phyloP scores from a whole-genome alignment of 2,113 vertebrate species.

The Siniperca knerii region DNA sequence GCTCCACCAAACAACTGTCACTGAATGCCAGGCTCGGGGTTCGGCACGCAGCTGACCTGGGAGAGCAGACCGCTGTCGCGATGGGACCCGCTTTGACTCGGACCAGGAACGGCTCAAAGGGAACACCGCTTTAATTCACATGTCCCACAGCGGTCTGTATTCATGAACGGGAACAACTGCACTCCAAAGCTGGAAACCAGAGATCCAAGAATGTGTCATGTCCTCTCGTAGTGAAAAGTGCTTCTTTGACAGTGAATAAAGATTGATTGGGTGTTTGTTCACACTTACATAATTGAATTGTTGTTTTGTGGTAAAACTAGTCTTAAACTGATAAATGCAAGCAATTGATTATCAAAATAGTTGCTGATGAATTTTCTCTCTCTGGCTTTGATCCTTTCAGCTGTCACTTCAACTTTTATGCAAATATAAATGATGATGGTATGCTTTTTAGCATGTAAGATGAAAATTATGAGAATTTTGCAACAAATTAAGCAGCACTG shows the following conservation, averaged over 20 bases:
- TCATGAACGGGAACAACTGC: conserved; percentile 58
- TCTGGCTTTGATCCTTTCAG: too few relatives aligned
- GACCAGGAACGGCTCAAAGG: conserved; percentile 7
- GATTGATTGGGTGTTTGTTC: conserved; percentile 22
- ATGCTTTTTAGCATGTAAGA: neutral
- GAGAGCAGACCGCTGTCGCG: neutral
- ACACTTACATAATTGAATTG: neutral
- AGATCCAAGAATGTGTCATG: conserved; percentile 58
- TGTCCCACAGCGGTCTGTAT: conserved; percentile 20
- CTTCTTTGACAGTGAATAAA: conserved; percentile 16
- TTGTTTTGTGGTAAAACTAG: neutral
- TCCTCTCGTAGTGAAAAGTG: neutral
- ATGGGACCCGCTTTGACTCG: neutral
- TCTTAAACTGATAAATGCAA: neutral
- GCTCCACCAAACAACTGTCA: conserved; percentile 67
- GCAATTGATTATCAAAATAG: too few relatives aligned
- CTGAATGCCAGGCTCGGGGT: conserved; percentile 33
- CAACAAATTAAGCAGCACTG: neutral
- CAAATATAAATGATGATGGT: neutral
- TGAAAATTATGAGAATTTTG: neutral
- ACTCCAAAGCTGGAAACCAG: conserved; percentile 44
- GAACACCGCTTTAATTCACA: conserved; percentile 25
- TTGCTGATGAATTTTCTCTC: too few relatives aligned
- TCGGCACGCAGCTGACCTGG: conserved; percentile 54
- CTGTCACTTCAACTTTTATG: neutral